Conservation (phyloP, 2,797 vertebrate genomes). For the Liasis olivaceus region DNA sequence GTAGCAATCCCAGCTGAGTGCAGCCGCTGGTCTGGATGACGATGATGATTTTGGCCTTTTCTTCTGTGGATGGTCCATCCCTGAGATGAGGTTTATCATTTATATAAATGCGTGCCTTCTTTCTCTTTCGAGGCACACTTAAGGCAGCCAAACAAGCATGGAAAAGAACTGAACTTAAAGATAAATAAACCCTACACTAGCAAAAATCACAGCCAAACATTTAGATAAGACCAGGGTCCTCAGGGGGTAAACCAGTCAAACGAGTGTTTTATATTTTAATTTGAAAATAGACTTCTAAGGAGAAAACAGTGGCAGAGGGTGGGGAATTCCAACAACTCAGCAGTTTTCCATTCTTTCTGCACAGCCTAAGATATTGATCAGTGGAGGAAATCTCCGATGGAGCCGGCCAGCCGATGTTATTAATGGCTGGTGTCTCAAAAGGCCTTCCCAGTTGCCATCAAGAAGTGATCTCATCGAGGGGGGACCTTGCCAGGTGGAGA, state of each 20-base stretch:
- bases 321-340: background rate
- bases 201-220: background rate
- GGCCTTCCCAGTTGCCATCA: background rate
- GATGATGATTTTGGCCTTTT: background rate
- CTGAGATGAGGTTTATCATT: background rate
- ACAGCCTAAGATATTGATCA: background rate
- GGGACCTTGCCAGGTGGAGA: conserved; percentile 13
- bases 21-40: background rate
- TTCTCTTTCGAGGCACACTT: background rate
- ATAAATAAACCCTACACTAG: background rate
- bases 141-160: background rate
- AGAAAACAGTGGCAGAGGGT: background rate
- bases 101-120: background rate
- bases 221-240: no score
- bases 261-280: background rate
- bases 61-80: no score
- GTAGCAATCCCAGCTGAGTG: background rate
- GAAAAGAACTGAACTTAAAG: background rate
- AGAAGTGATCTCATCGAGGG: conserved; percentile 27
- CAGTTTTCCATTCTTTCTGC: background rate
- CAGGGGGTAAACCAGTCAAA: background rate
- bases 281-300: background rate
- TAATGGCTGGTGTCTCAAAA: background rate
- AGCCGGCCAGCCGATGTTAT: background rate
- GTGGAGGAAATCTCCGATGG: background rate